Evolutionary conservation across 2,888 invertebrate genomes (phyloP), one percentile per base, ranked within the genome.

Genomic region (Esperia sulphurella): DNA sequence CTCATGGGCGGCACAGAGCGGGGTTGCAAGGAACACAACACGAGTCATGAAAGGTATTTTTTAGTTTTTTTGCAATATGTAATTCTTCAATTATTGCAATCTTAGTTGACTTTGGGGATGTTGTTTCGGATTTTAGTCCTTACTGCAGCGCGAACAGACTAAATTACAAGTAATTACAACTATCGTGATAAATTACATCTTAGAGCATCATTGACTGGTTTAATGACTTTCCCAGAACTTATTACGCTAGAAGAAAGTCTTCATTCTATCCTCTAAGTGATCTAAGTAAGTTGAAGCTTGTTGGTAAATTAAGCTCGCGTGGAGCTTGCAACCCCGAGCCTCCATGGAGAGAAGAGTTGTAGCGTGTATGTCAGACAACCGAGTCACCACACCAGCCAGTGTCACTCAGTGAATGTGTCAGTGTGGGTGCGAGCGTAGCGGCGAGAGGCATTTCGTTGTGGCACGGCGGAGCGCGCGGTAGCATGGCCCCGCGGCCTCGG

Each of bases 401-500:
- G 21, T 21, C 21, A 21, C 21, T 21, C 51, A 46, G 52, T 42
- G 51, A 38, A 49, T 48, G 53, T 41, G 47, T 57, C 37, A 53
- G 37, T 21, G 59, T 50, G 46, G 46, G 49, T 47, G 51, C 48
- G 49, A 31, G 49, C 51, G 61, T 60, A 60, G 49, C 45, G 71
- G 68, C 68, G 62, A 64, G 62, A 60, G 63, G 68, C 63, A 67
- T 63, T 59, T 65, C 66, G 70, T 65, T 61, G 71, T 72, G 29
- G 21, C 61, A 61, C 62, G 60, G 54, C 53, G 57, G 57, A 58
- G 68, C 61, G 62, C 59, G 61, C 62, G 62, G 63, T 55, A 61
- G 55, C 58, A 65, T 71, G 72, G 68, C 62, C 70, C 63, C 66
- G 60, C 65, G 72, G 68, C 53, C 65, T 63, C 69, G 66, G 72